Base-by-base conservation (phyloP, 2,888 invertebrate genomes). In the Polyommatus icarus region DNA sequence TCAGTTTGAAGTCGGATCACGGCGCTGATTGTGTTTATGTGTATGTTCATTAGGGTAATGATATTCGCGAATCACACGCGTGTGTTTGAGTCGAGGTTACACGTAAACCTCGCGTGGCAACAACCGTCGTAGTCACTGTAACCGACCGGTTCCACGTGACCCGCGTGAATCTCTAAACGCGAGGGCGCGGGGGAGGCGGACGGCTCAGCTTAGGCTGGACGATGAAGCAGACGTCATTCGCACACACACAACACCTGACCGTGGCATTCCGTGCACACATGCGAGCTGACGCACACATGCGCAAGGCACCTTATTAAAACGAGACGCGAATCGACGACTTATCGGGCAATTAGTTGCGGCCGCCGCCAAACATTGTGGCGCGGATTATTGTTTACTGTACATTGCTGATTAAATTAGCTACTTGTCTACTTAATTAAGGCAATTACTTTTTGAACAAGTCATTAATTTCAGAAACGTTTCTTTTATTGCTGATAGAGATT, bases 301-400 rank as follows among this genome's bases (percentile, higher is more conserved):
- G 86, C 86, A 88, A 90, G 90, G 90, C 90, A 92, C 93, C 93
- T 93, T 93, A 94, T 94, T 94, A 93, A 93, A 93, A 93, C 93
- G 93, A 93, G 93, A 93, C 91, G 91, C 91, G 91, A 93, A 93
- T 93, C 92, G 93, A 91, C 93, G 93, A 93, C 92, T 94, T 94
- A 93, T 93, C 93, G 93, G 91, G 90, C 93, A 93, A 93, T 93
- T 94, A 94, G 93, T 93, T 90, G 91, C 89, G 88, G 88, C 88
- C 87, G 88, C 89, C 90, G 89, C 90, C 91, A 90, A 90, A 89
- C 88, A 86, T 86, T 88, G 84, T 85, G 83, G 83, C 87, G 91
- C 82, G 80, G 82, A 86, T 84, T 86, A 84, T 82, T 87, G 86
- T 88, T 86, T 83, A 82, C 81, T 83, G 84, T 93, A 90, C 93